These are phyloP conservation scores for Picathartes gymnocephalus DNA, from an alignment of 2,113 vertebrate species.

Conservation along the genomic window DNA sequence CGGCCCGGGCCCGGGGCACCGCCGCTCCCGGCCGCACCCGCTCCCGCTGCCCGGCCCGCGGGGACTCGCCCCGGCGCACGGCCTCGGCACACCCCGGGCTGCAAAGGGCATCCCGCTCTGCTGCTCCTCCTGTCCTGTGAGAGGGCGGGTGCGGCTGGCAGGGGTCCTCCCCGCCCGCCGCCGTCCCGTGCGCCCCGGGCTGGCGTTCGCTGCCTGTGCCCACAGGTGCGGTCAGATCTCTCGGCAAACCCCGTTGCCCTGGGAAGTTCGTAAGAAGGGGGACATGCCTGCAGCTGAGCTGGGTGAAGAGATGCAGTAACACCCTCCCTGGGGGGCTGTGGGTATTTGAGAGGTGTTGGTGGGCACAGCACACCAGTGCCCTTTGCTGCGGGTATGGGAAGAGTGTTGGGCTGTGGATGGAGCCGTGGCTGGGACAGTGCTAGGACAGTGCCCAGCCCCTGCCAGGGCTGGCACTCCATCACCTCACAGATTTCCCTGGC, in stretches of 20 bases:
- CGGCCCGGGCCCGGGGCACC: not conserved
- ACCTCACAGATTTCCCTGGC: not conserved
- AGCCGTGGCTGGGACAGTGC: not conserved
- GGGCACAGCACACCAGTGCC: fast-evolving
- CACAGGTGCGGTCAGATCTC: fast-evolving
- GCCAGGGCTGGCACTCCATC: not conserved
- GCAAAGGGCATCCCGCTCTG: not conserved
- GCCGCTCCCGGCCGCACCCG: not conserved
- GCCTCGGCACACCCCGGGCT: not conserved
- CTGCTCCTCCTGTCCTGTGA: not conserved
- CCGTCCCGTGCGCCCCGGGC: not conserved
- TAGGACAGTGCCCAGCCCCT: not conserved
- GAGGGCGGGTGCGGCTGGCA: not conserved
- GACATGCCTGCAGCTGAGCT: not conserved
- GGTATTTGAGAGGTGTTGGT: not conserved
- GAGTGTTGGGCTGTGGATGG: not conserved
- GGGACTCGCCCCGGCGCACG: too few species aligned
- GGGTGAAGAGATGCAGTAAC: not conserved
- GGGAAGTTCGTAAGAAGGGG: not conserved
- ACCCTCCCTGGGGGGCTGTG: not conserved
- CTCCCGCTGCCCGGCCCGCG: not conserved
- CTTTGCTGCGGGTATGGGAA: not conserved
- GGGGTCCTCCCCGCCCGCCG: too few species aligned
- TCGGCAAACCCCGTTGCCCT: not conserved
- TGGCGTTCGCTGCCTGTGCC: not conserved